phyloP scores from a whole-genome alignment of 2,888 invertebrate genomes.

The Tupiocoris notatus region DNA sequence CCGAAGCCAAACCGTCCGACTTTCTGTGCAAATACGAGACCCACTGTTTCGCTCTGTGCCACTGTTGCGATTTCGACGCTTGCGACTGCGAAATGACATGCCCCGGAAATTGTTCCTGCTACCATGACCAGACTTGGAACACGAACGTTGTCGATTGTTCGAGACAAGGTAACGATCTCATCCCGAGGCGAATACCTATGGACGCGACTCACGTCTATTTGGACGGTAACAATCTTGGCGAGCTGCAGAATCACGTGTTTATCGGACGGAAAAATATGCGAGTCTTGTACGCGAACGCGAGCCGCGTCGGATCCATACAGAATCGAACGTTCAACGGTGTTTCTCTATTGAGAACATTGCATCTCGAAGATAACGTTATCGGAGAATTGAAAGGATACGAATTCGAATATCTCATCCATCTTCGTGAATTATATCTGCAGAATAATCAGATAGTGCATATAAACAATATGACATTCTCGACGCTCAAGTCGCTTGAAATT shows the following conservation, averaged over 20 bases:
- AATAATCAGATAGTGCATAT: slow-evolving; percentile 79
- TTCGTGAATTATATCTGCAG: slow-evolving; percentile 81
- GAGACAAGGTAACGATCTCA: slow-evolving; percentile 70
- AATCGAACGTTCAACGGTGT: slow-evolving; percentile 89
- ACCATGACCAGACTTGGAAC: slow-evolving; percentile 90
- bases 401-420: slow-evolving; percentile 74
- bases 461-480: slow-evolving; percentile 74
- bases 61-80: slow-evolving; percentile 93
- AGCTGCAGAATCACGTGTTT: slow-evolving; percentile 82
- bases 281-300: slow-evolving; percentile 80
- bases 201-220: slow-evolving; percentile 90
- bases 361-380: slow-evolving; percentile 82
- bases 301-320: slow-evolving; percentile 78
- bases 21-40: slow-evolving; percentile 90
- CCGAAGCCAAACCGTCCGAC: slow-evolving; percentile 74
- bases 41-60: slow-evolving; percentile 91
- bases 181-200: slow-evolving; percentile 86
- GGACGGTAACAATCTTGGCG: slow-evolving; percentile 83
- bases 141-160: slow-evolving; percentile 91
- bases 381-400: slow-evolving; percentile 77
- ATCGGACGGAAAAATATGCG: slow-evolving; percentile 87
- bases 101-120: slow-evolving; percentile 89
- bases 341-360: slow-evolving; percentile 72
- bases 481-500: slow-evolving; percentile 73
- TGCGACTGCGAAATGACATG: slow-evolving; percentile 98